Conservation (phyloP, 1,140 invertebrate genomes). For the Drosophila micromelanica region DNA sequence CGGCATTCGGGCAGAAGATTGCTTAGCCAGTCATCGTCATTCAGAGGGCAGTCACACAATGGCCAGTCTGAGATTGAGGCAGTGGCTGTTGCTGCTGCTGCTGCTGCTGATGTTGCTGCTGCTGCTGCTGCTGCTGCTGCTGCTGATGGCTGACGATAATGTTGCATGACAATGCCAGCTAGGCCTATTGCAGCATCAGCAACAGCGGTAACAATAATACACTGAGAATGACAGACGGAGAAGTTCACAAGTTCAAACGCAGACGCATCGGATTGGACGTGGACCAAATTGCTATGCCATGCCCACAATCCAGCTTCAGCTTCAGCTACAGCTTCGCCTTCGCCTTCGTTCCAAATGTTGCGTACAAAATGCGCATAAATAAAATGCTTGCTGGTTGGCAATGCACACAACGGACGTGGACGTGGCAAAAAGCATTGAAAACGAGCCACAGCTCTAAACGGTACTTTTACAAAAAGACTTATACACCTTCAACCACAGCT, state of each 20-base stretch:
- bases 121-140: constrained; percentile 13
- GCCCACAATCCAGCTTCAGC: neutral
- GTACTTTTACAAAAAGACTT: constrained; percentile 30
- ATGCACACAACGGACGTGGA: constrained; percentile 23
- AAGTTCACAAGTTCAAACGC: constrained; percentile 66
- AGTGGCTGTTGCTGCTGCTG: neutral
- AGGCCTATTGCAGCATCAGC: constrained; percentile 1
- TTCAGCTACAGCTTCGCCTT: constrained; percentile 22
- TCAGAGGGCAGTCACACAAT: constrained; percentile 34
- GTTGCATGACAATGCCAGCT: constrained; percentile 44
- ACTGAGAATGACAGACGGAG: constrained; percentile 57
- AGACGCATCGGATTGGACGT: constrained; percentile 29
- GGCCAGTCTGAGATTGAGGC: constrained; percentile 32
- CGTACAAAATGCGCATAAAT: constrained; percentile 73
- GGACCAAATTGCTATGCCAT: constrained; percentile 28
- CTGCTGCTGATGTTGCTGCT: constrained; percentile 17
- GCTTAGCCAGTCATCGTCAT: constrained; percentile 47
- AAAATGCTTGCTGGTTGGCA: constrained; percentile 42
- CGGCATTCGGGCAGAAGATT: constrained; percentile 25
- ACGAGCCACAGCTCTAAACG: constrained; percentile 29
- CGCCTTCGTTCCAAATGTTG: constrained; percentile 53
- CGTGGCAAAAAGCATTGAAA: constrained; percentile 27
- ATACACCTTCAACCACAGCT: neutral
- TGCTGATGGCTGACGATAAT: constrained; percentile 51
- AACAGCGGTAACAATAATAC: constrained; percentile 44